Evolutionary conservation across 2,888 invertebrate species (phyloP).

Genomic region (Drosophila kuntzei): DNA sequence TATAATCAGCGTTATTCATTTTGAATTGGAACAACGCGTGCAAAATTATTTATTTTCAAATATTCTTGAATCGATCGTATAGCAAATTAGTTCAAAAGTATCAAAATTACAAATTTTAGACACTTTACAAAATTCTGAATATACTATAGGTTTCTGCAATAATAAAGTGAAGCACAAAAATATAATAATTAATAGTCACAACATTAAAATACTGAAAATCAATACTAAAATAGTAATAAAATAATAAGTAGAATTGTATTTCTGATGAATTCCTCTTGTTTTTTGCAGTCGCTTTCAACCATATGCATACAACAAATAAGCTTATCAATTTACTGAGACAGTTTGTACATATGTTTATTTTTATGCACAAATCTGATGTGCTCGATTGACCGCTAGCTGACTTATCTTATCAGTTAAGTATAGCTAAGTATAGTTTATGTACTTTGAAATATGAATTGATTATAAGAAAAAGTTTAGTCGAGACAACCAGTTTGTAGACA

Average conservation of each 20-base stretch:
- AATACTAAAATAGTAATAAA: not conserved
- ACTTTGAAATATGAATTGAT: not conserved
- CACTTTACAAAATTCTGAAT: not conserved
- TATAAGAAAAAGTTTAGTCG: not conserved
- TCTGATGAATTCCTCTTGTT: not conserved
- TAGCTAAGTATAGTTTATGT: not conserved
- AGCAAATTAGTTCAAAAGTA: not conserved
- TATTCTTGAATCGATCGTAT: not conserved
- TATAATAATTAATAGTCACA: not conserved
- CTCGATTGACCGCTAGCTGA: not conserved
- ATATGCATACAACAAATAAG: constrained; percentile 11
- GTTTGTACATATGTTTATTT: constrained; percentile 18
- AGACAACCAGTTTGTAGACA: constrained; percentile 1
- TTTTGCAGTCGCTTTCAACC: not conserved
- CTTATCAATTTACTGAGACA: constrained; percentile 29
- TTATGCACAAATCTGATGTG: not conserved
- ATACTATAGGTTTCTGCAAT: not conserved
- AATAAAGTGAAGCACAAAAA: not conserved
- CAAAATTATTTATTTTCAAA: not conserved
- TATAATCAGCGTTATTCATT: constrained; percentile 26
- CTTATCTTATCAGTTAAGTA: constrained; percentile 11
- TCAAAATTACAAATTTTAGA: not conserved
- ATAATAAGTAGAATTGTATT: not conserved
- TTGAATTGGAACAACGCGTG: constrained; percentile 10
- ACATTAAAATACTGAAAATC: not conserved